These are phyloP conservation scores for Sprattus sprattus DNA, from an alignment of 2,113 vertebrate genomes.

Conservation along the genomic window DNA sequence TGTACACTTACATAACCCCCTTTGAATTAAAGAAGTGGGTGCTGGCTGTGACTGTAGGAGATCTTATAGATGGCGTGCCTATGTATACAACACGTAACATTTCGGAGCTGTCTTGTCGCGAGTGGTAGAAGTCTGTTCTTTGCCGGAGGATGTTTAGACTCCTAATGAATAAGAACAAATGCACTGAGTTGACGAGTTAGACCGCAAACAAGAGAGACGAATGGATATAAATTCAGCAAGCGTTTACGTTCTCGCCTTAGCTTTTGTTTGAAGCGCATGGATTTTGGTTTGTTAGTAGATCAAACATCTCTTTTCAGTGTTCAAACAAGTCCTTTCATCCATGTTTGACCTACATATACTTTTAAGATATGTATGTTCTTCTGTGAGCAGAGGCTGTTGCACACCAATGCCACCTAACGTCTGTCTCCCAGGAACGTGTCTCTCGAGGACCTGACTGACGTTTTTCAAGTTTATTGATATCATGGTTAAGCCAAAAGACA, in stretches of 20 bases:
- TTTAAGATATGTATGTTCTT: background rate
- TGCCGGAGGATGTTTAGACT: background rate
- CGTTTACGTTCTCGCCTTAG: background rate
- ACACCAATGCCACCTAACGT: background rate
- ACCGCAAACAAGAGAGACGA: background rate
- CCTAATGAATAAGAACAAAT: background rate
- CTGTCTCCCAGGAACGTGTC: background rate
- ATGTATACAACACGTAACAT: background rate
- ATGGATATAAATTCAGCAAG: background rate
- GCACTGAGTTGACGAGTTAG: background rate
- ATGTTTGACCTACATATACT: background rate
- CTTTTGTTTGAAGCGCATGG: background rate
- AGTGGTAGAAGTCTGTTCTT: constrained; percentile 16
- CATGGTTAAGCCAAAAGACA: constrained; percentile 13
- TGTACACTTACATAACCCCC: constrained; percentile 39
- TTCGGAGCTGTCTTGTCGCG: constrained; percentile 12
- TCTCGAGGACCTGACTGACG: background rate
- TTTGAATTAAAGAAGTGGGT: constrained; percentile 27
- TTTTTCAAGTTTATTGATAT: constrained; percentile 14
- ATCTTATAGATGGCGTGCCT: background rate
- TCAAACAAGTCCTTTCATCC: constrained; percentile 14
- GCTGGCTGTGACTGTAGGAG: constrained; percentile 7
- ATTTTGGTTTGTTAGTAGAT: background rate
- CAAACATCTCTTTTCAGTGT: constrained; percentile 14
- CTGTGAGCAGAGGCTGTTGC: background rate